phyloP scores from a whole-genome alignment of 2,113 vertebrate species.

The Melanerpes formicivorus region DNA sequence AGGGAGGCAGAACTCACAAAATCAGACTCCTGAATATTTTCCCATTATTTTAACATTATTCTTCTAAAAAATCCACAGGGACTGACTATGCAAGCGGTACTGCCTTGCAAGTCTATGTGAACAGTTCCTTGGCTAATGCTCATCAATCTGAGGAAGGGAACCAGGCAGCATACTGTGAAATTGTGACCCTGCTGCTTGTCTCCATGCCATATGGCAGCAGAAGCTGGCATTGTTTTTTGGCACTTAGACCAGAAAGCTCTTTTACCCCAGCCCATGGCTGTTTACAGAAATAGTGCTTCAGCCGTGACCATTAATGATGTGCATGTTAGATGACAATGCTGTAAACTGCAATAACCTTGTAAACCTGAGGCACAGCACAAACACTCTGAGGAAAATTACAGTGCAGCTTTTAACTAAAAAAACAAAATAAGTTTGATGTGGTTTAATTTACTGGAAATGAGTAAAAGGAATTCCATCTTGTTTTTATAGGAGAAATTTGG shows the following conservation, averaged over 20 bases:
- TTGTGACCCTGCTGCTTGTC: constrained; percentile 28
- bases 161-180: neutral
- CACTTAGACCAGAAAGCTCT: neutral
- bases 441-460: constrained; percentile 30
- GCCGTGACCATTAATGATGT: neutral
- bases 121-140: constrained; percentile 10
- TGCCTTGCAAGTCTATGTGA: neutral
- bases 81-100: neutral
- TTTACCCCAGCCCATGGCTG: neutral
- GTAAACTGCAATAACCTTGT: neutral
- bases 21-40: neutral
- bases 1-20: neutral
- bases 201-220: constrained; percentile 46
- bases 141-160: constrained; percentile 5
- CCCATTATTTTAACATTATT: neutral
- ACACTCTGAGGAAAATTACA: neutral
- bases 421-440: neutral
- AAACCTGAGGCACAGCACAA: neutral
- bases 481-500: neutral
- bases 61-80: neutral
- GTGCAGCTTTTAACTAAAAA: neutral
- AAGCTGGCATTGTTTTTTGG: constrained; percentile 15
- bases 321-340: neutral
- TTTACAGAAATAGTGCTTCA: neutral
- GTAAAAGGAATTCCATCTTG: neutral